Evolutionary conservation across 2,888 invertebrate genomes (phyloP).

Genomic region (Eurois occulta): DNA sequence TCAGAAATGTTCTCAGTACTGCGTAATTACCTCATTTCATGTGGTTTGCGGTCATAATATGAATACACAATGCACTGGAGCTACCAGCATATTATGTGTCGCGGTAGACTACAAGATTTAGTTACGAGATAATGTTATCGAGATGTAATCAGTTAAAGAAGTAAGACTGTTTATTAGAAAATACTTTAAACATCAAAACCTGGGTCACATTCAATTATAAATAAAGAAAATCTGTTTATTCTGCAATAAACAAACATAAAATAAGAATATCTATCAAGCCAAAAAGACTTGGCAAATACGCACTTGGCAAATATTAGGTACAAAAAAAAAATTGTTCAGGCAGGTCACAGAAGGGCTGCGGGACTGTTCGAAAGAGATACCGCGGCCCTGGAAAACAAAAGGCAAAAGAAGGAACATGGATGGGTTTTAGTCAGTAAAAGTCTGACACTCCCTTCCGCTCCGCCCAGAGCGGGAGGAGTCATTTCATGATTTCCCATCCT

Average conservation of each 20-base stretch:
- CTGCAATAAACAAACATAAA: neutral
- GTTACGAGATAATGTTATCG: neutral
- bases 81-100: neutral
- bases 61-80: conserved; percentile 6
- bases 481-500: no score
- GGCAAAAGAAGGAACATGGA: no score
- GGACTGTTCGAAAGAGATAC: no score
- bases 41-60: conserved; percentile 16
- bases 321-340: no score
- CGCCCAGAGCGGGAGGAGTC: no score
- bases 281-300: no score
- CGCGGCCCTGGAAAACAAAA: no score
- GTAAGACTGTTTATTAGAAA: neutral
- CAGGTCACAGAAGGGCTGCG: no score
- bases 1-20: conserved; percentile 8
- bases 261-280: neutral
- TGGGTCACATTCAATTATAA: neutral
- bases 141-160: neutral
- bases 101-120: neutral
- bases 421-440: no score
- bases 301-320: no score
- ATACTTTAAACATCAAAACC: neutral
- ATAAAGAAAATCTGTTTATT: neutral
- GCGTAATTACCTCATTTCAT: conserved; percentile 15
- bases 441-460: no score